These are phyloP conservation scores for Argyrosomus regius DNA, from an alignment of 2,797 vertebrate genomes.

Conservation along the genomic window DNA sequence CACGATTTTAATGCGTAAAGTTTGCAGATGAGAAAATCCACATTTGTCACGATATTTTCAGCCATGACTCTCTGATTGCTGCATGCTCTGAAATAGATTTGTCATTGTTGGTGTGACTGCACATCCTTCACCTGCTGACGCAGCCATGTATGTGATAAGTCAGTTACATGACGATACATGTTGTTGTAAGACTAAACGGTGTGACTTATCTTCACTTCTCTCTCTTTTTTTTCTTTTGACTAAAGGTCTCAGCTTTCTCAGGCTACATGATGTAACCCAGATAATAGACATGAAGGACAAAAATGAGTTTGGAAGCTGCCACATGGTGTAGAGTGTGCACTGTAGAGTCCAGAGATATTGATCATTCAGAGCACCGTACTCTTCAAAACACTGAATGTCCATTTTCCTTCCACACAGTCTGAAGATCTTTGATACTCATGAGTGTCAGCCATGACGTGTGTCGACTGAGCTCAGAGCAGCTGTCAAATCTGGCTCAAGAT, in stretches of 20 bases:
- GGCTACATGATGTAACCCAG: not conserved
- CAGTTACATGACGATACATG: not conserved
- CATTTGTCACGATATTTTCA: slow-evolving; percentile 30
- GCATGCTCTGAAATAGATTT: not conserved
- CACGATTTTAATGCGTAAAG: slow-evolving; percentile 8
- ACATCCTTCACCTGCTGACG: slow-evolving; percentile 1
- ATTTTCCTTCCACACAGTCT: not conserved
- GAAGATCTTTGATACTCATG: not conserved
- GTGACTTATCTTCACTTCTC: not conserved
- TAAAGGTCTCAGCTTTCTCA: not conserved
- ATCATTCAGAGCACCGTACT: not conserved
- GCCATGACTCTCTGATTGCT: not conserved
- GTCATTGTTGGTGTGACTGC: not conserved
- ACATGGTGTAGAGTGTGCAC: not conserved
- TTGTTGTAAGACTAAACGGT: not conserved
- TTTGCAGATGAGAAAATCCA: slow-evolving; percentile 35
- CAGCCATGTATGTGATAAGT: not conserved
- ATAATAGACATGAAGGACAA: not conserved
- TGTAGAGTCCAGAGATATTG: not conserved
- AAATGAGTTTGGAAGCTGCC: not conserved
- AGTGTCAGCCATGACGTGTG: not conserved
- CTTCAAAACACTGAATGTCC: not conserved
- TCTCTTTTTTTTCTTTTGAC: not conserved
- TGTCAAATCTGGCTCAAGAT: not conserved
- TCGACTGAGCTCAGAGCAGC: not conserved